phyloP scores from a whole-genome alignment of 1,140 invertebrate species.

The Drosophila lacertosa region DNA sequence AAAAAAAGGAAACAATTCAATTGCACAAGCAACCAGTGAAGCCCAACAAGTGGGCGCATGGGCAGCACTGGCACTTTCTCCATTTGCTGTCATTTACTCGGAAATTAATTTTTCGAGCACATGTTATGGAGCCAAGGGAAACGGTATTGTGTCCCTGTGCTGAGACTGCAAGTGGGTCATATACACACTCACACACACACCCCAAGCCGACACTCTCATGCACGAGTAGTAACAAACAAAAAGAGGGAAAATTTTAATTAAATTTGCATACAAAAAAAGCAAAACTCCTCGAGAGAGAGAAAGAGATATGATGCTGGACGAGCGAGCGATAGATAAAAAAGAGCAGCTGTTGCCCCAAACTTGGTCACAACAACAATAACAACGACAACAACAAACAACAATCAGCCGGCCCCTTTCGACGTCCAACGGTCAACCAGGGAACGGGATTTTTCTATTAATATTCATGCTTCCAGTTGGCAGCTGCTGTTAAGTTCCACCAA shows the following conservation, averaged over 20 bases:
- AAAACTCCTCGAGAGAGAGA: not conserved
- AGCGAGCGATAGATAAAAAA: slow-evolving; percentile 11
- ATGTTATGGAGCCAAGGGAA: slow-evolving; percentile 11
- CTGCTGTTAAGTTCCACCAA: slow-evolving; percentile 20
- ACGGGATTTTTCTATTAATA: slow-evolving; percentile 26
- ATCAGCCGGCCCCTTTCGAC: not conserved
- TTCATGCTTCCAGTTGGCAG: slow-evolving; percentile 16
- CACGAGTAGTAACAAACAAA: slow-evolving; percentile 2
- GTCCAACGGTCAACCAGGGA: slow-evolving; percentile 27
- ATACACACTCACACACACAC: slow-evolving; percentile 13
- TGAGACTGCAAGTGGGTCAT: slow-evolving; percentile 58
- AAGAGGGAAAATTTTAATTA: slow-evolving; percentile 35
- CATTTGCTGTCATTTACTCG: slow-evolving; percentile 37
- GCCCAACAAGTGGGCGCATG: slow-evolving; percentile 62
- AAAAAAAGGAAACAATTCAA: no score
- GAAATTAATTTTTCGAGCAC: slow-evolving; percentile 56
- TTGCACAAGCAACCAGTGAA: slow-evolving; percentile 25
- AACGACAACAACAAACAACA: not conserved
- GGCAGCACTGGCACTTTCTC: not conserved
- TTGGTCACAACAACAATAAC: slow-evolving; percentile 20
- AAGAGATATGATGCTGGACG: not conserved
- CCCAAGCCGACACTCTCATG: not conserved
- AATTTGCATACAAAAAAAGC: slow-evolving; percentile 38
- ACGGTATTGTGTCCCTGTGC: slow-evolving; percentile 35
- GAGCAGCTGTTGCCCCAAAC: slow-evolving; percentile 24